phyloP scores from a whole-genome alignment of 2,888 invertebrate species.

The Apamea monoglypha region DNA sequence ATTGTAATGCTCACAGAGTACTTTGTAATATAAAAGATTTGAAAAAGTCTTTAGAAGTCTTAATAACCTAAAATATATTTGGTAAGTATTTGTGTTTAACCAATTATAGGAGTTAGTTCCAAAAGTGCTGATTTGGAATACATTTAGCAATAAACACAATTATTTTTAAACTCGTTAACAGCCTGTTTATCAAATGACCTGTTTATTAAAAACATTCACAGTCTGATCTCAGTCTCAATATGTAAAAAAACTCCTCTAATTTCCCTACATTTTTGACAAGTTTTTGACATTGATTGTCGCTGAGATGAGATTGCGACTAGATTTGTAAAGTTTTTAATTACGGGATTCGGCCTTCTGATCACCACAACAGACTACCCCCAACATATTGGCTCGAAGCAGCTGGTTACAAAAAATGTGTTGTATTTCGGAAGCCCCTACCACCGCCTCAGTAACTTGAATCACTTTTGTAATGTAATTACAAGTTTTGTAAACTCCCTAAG shows the following conservation, averaged over 20 bases:
- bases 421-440: constrained; percentile 4
- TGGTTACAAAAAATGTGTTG: constrained; percentile 15
- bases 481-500: constrained; percentile 60
- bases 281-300: too few relatives aligned
- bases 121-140: background rate
- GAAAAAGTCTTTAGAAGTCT: background rate
- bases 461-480: constrained; percentile 61
- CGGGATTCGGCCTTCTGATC: background rate
- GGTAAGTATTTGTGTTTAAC: background rate
- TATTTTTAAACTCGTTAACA: background rate
- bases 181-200: background rate
- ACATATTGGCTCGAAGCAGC: background rate
- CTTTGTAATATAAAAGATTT: too few relatives aligned
- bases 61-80: background rate
- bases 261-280: too few relatives aligned
- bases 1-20: background rate
- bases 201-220: too few relatives aligned
- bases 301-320: too few relatives aligned
- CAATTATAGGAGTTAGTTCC: background rate
- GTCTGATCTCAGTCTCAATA: too few relatives aligned
- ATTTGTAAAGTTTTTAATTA: too few relatives aligned
- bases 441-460: constrained; percentile 40
- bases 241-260: too few relatives aligned
- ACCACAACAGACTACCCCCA: background rate
- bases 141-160: background rate